These are phyloP conservation scores for Sesia bembeciformis DNA, from an alignment of 2,888 invertebrate species.

Conservation along the genomic window DNA sequence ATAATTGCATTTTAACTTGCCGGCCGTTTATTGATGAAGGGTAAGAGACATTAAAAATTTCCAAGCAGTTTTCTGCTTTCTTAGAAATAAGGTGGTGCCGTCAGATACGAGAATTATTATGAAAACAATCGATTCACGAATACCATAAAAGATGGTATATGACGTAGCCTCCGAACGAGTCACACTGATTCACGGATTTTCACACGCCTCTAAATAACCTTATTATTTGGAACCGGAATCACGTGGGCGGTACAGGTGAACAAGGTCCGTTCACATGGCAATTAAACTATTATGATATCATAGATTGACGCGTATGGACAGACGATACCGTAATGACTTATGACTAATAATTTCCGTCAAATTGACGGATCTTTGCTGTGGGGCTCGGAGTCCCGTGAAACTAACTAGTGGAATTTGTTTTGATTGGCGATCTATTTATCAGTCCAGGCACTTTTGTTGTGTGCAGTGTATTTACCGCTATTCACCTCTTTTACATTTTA, in stretches of 20 bases:
- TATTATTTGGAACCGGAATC: conserved; percentile 21
- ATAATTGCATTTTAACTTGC: no score
- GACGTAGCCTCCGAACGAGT: conserved; percentile 11
- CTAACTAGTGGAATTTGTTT: no score
- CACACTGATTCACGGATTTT: conserved; percentile 17
- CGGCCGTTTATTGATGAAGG: no score
- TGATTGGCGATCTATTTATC: no score
- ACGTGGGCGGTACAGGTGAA: conserved; percentile 48
- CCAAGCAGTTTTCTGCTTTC: no score
- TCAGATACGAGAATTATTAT: background rate
- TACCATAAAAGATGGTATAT: conserved; percentile 5
- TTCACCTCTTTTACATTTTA: no score
- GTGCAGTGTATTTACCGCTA: no score
- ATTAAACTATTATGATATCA: conserved; percentile 39
- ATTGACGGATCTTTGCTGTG: no score
- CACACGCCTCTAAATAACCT: conserved; percentile 2
- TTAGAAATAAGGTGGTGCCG: no score
- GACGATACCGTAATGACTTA: conserved; percentile 14
- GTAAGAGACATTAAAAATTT: no score
- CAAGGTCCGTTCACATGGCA: conserved; percentile 41
- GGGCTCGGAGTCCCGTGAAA: no score
- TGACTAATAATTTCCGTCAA: background rate
- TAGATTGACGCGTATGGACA: conserved; percentile 36
- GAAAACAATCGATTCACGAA: conserved; percentile 8
- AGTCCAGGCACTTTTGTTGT: no score